Conservation (phyloP, 2,113 vertebrate genomes). For the Pedionomus torquatus region DNA sequence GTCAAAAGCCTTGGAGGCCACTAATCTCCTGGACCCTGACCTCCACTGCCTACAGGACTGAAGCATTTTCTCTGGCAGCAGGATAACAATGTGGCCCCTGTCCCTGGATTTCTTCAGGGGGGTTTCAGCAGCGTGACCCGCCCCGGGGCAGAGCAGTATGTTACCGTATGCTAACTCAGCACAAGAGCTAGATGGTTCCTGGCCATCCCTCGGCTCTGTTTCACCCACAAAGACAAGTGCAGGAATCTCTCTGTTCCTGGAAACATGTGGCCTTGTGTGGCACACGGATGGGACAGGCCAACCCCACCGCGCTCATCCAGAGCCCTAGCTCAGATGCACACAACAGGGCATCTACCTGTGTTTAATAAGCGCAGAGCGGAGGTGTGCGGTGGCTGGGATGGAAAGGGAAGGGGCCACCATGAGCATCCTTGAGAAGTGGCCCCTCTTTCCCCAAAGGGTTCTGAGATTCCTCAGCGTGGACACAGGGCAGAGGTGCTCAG, state of each 20-base stretch:
- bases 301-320: fast-evolving
- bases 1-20: not conserved
- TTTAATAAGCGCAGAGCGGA: not conserved
- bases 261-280: fast-evolving
- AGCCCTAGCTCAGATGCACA: not conserved
- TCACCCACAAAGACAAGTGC: not conserved
- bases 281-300: not conserved
- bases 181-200: not conserved
- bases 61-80: not conserved
- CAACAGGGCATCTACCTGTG: not conserved
- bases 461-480: fast-evolving
- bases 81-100: not conserved
- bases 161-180: not conserved
- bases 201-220: not conserved
- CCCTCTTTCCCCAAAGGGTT: not conserved
- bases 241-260: not conserved
- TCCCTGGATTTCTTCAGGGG: not conserved
- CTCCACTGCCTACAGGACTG: not conserved
- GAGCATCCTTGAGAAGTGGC: not conserved
- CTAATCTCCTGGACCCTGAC: not conserved
- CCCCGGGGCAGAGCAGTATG: fast-evolving
- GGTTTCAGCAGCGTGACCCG: not conserved
- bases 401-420: fast-evolving
- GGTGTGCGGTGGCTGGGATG: fast-evolving
- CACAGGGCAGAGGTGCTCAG: not conserved